These are phyloP conservation scores for Leptodactylus fallax DNA, from an alignment of 2,797 vertebrate genomes.

Conservation along the genomic window DNA sequence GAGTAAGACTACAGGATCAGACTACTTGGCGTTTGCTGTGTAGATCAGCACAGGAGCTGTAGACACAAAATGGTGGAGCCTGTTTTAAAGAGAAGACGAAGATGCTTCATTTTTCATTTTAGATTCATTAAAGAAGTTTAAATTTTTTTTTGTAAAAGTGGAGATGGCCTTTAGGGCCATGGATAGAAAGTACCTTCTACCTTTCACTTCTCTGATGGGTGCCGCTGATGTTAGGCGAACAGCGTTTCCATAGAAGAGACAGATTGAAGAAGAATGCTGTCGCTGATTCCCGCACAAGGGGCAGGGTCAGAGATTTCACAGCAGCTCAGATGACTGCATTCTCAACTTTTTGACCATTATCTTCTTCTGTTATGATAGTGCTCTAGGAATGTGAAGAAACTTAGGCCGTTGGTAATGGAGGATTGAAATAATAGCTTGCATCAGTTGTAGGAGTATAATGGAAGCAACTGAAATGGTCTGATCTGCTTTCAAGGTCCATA, in stretches of 20 bases:
- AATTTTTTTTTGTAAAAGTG: background rate
- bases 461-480: background rate
- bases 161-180: background rate
- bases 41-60: too few relatives aligned
- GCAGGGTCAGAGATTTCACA: conserved; percentile 29
- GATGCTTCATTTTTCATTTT: too few relatives aligned
- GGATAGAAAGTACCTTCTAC: background rate
- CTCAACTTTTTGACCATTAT: conserved; percentile 22
- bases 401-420: background rate
- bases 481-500: background rate
- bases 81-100: too few relatives aligned
- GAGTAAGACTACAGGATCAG: too few relatives aligned
- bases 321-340: conserved; percentile 21
- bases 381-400: background rate
- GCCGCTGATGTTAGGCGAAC: background rate
- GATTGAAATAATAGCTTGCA: background rate
- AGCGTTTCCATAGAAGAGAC: background rate
- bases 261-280: background rate
- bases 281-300: background rate
- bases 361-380: conserved; percentile 15
- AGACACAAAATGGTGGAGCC: too few relatives aligned
- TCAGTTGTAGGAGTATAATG: background rate
- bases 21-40: too few relatives aligned
- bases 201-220: background rate
- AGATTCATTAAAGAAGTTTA: too few relatives aligned